phyloP scores from a whole-genome alignment of 2,888 invertebrate genomes.

The Nematopogon swammerdamellus region DNA sequence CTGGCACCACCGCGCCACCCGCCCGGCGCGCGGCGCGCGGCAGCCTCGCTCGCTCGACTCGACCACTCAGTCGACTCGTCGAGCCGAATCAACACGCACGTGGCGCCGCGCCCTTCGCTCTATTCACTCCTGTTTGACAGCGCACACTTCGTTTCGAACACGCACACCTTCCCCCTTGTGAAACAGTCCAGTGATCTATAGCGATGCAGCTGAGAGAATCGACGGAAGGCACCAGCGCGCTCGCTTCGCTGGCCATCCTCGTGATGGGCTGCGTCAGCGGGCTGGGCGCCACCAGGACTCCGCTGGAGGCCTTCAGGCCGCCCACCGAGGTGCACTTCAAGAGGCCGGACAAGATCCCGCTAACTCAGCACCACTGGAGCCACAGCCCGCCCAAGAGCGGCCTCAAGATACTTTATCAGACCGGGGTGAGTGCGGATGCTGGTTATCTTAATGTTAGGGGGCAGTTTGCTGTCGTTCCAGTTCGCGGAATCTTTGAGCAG shows the following conservation, averaged over 20 bases:
- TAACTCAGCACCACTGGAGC: conserved; percentile 48
- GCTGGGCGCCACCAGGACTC: conserved; percentile 45
- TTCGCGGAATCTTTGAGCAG: too few relatives aligned
- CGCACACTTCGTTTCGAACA: too few relatives aligned
- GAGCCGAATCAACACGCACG: conserved; percentile 9
- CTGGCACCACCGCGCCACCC: conserved; percentile 32
- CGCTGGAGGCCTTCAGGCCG: conserved; percentile 55
- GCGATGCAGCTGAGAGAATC: too few relatives aligned
- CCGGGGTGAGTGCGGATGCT: conserved; percentile 70
- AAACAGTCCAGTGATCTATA: too few relatives aligned
- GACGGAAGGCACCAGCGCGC: conserved; percentile 17
- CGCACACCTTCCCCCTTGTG: too few relatives aligned
- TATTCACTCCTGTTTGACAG: too few relatives aligned
- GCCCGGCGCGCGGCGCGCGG: conserved; percentile 30
- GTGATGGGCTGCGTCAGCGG: conserved; percentile 35
- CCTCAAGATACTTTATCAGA: conserved; percentile 68
- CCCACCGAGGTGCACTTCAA: conserved; percentile 44
- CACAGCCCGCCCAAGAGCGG: conserved; percentile 44
- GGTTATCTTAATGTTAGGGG: too few relatives aligned
- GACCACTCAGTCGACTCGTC: conserved; percentile 16
- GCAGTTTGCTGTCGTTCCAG: too few relatives aligned
- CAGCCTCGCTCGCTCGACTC: conserved; percentile 22
- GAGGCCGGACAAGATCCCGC: conserved; percentile 43
- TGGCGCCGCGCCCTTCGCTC: conserved; percentile 1
- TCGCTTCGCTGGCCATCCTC: conserved; percentile 29